Evolutionary conservation across 2,888 invertebrate species (phyloP), one percentile per base, ranked within the genome.

Genomic region (Cephalotes varians): DNA sequence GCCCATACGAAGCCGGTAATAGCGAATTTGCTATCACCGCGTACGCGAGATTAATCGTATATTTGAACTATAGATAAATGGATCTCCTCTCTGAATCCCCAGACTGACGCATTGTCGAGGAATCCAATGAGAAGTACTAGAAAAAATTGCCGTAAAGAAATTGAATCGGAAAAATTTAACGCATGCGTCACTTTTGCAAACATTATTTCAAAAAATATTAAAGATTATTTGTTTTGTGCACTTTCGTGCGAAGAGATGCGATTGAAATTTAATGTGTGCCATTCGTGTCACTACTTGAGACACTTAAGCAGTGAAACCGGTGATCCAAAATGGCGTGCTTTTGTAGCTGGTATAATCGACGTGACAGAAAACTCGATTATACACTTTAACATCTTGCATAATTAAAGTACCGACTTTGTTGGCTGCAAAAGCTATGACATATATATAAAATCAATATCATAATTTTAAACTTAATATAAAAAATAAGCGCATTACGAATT

Each of bases 1-100:
- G 84, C 65, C 83, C 60, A 65, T 76, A 58, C 54, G 72, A 84
- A 83, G 80, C 82, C 82, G 69, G 73, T 71, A 51, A 65, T 31
- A 60, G 62, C 69, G 62, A 28, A 56, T 31, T 49, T 72, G 76
- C 73, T 58, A 34, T 56, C 37, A 40, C 31, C 31, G 47, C 54
- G 60, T 31, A 21, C 34, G 28, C 21, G 56, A 79, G 77, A 79
- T 79, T 79, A 79, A 56, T 40, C 69, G 56, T 79, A 34, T 71
- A 79, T 79, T 79, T 69, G 21, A 69, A 56, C 56, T 69, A 69
- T 69, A 79, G 69, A 79, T 79, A 79, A 79, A 71, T 71, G 77
- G 44, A 79, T 56, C 25, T 34, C 34, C 18, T 64, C 64, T 44
- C 18, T 5, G 34, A 44, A 77, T 76, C 25, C 21, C 21, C 71